Percentiles rank a stretch among this genome's conserved stretches.
Conservation (phyloP, 2,113 vertebrate species). For the Synodontis membranacea region DNA sequence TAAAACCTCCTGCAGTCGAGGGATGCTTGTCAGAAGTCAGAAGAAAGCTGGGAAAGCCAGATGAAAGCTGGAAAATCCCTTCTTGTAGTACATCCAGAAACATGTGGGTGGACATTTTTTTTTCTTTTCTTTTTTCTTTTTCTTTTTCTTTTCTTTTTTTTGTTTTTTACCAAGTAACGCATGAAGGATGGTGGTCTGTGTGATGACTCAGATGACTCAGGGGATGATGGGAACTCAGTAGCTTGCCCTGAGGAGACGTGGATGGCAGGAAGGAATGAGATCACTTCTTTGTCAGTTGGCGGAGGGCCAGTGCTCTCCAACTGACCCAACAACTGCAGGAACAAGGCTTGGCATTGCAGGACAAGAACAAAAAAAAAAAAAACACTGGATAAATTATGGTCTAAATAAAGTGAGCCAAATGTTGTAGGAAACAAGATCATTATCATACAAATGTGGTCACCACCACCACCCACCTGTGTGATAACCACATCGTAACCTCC, state of each 20-base stretch:
- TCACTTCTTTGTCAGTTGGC: slow-evolving; percentile 88
- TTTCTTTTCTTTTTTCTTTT: no score
- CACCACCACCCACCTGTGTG: slow-evolving; percentile 80
- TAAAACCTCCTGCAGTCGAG: neutral
- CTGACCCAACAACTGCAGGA: slow-evolving; percentile 82
- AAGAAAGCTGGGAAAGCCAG: no score
- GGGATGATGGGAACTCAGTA: slow-evolving; percentile 70
- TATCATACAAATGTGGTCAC: neutral
- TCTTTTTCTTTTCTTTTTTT: slow-evolving; percentile 35
- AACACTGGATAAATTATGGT: neutral
- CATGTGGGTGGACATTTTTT: slow-evolving; percentile 26
- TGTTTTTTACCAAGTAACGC: slow-evolving; percentile 1
- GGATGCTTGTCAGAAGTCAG: neutral
- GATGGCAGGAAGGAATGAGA: slow-evolving; percentile 86
- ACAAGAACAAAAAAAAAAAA: neutral
- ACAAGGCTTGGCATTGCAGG: slow-evolving; percentile 6
- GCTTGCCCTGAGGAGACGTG: slow-evolving; percentile 89
- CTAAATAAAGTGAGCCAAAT: neutral
- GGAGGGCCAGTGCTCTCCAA: slow-evolving; percentile 86
- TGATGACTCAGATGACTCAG: slow-evolving; percentile 55
- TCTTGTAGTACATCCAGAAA: slow-evolving; percentile 31
- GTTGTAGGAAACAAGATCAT: slow-evolving; percentile 8
- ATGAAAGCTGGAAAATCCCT: slow-evolving; percentile 39
- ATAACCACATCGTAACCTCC: slow-evolving; percentile 88
- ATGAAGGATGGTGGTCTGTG: slow-evolving; percentile 18